phyloP scores from a whole-genome alignment of 2,888 invertebrate species.

The Schrankia costaestrigalis region DNA sequence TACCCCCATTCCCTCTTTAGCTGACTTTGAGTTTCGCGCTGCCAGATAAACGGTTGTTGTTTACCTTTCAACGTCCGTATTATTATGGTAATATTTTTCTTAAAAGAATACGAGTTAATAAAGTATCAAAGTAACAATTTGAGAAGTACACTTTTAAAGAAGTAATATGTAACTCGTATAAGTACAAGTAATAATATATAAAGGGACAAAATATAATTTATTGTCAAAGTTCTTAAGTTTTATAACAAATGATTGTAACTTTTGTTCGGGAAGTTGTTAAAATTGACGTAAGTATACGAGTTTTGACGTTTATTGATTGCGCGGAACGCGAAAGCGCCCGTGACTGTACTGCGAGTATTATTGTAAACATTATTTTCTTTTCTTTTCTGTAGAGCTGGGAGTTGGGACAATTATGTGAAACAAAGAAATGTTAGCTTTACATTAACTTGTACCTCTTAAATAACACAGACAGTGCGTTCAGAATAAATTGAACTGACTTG shows the following conservation, averaged over 20 bases:
- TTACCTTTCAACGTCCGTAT: slow-evolving; percentile 17
- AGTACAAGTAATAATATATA: slow-evolving; percentile 17
- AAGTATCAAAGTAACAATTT: too few species aligned
- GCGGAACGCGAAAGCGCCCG: slow-evolving; percentile 9
- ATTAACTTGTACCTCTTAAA: slow-evolving; percentile 2
- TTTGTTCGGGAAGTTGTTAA: slow-evolving; percentile 18
- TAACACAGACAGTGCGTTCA: slow-evolving; percentile 1
- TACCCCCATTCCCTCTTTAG: slow-evolving; percentile 14
- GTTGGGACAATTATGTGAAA: slow-evolving; percentile 5
- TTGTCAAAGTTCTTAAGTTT: slow-evolving; percentile 28
- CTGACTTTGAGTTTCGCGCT: slow-evolving; percentile 7
- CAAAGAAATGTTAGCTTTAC: slow-evolving; percentile 7
- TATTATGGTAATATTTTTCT: too few species aligned
- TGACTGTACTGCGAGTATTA: slow-evolving; percentile 5
- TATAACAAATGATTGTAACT: slow-evolving; percentile 17
- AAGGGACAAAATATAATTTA: slow-evolving; percentile 26
- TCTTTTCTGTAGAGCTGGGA: slow-evolving; percentile 10
- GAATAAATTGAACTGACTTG: too few species aligned
- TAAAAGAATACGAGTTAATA: too few species aligned
- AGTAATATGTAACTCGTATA: too few species aligned
- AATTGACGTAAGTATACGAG: slow-evolving; percentile 23
- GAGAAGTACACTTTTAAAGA: too few species aligned
- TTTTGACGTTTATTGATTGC: slow-evolving; percentile 30
- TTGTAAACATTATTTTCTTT: slow-evolving; percentile 11
- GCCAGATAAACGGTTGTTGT: slow-evolving; percentile 12